Conservation (phyloP, 2,113 vertebrate species). For the Myocastor coypus region DNA sequence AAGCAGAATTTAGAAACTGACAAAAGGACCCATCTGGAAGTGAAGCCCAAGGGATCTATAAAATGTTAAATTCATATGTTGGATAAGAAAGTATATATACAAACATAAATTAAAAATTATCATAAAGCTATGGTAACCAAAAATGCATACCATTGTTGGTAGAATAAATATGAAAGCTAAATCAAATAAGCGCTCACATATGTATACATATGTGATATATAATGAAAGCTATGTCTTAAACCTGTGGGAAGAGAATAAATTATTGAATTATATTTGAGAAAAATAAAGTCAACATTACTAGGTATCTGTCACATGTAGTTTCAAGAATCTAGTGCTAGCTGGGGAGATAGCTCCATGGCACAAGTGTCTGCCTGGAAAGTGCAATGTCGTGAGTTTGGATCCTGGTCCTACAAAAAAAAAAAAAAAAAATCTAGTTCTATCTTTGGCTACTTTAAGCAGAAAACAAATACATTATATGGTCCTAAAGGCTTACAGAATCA, state of each 20-base stretch:
- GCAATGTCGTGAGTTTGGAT: no score
- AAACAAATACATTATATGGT: not conserved
- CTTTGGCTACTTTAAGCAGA: slow-evolving; percentile 41
- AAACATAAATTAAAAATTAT: slow-evolving; percentile 59
- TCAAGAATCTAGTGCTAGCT: not conserved
- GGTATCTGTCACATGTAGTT: not conserved
- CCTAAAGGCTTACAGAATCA: slow-evolving; percentile 8
- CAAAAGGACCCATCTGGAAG: slow-evolving; percentile 12
- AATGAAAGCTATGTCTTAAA: slow-evolving; percentile 33
- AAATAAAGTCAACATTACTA: slow-evolving; percentile 42
- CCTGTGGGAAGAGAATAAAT: slow-evolving; percentile 11
- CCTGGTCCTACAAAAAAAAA: no score
- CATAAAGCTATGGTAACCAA: not conserved
- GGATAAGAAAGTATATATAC: not conserved
- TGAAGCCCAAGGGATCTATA: slow-evolving; percentile 26
- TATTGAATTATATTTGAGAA: not conserved
- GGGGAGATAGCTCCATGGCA: no score
- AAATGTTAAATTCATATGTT: not conserved
- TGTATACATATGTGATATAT: not conserved
- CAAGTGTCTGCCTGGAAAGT: no score
- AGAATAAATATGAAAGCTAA: slow-evolving; percentile 35
- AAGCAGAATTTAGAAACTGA: slow-evolving; percentile 47
- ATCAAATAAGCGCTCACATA: not conserved
- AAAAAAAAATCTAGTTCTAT: no score
- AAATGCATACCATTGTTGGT: not conserved